These are phyloP conservation scores for Charina bottae DNA, from an alignment of 2,113 vertebrate genomes.

Conservation along the genomic window DNA sequence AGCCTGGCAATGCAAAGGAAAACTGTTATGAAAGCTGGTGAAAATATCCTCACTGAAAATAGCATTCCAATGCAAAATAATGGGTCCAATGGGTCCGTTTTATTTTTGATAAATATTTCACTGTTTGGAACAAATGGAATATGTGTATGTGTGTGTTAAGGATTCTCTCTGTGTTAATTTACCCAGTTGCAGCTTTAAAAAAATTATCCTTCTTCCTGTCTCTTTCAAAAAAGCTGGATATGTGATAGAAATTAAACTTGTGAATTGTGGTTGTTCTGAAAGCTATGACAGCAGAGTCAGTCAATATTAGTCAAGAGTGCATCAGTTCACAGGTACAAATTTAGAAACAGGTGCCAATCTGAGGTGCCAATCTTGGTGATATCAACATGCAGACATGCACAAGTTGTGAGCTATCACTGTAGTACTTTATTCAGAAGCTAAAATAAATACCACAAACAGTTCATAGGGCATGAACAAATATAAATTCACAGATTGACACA, in stretches of 20 bases:
- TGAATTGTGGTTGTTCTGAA: background rate
- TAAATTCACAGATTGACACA: background rate
- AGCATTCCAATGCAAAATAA: background rate
- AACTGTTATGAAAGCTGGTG: background rate
- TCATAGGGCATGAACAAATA: background rate
- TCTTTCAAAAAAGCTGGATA: background rate
- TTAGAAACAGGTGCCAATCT: background rate
- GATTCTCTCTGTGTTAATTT: background rate
- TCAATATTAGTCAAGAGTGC: background rate
- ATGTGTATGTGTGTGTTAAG: background rate
- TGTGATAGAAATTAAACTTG: background rate
- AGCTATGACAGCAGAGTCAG: background rate
- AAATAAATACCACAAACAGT: background rate
- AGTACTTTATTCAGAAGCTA: background rate
- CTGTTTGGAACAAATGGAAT: background rate
- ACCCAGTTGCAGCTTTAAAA: background rate
- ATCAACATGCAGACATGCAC: background rate
- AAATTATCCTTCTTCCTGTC: background rate
- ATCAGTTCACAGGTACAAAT: background rate
- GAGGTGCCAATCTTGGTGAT: background rate
- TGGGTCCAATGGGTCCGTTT: background rate
- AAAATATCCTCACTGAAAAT: background rate
- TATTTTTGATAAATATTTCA: background rate
- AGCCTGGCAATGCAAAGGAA: background rate
- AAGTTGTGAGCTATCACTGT: background rate